Evolutionary conservation across 2,888 invertebrate genomes (phyloP).

Genomic region (Mythimna impura): DNA sequence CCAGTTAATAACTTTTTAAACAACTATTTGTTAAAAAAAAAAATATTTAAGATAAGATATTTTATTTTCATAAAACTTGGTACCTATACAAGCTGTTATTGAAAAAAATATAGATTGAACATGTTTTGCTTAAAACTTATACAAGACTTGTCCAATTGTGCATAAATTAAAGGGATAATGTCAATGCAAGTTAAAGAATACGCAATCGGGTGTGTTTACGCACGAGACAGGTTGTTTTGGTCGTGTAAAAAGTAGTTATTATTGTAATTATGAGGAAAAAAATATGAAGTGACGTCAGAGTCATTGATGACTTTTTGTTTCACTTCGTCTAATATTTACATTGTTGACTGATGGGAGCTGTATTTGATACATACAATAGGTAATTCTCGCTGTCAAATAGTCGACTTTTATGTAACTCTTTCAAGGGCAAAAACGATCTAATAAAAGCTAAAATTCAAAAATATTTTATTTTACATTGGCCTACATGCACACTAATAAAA

Average conservation of each 20-base stretch:
- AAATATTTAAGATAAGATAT: too few relatives aligned
- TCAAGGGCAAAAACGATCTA: too few relatives aligned
- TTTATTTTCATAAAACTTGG: too few relatives aligned
- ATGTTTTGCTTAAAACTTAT: too few relatives aligned
- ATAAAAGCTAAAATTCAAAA: too few relatives aligned
- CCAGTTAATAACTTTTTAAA: neutral
- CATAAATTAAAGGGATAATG: slow-evolving; percentile 31
- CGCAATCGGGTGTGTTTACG: slow-evolving; percentile 26
- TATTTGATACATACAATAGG: neutral
- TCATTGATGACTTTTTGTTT: slow-evolving; percentile 8
- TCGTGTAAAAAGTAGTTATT: slow-evolving; percentile 12
- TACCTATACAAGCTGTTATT: too few relatives aligned
- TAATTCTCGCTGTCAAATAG: too few relatives aligned
- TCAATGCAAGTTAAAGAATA: slow-evolving; percentile 5
- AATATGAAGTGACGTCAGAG: slow-evolving; percentile 36
- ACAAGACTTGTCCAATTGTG: neutral
- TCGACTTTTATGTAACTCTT: too few relatives aligned
- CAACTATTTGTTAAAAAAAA: neutral
- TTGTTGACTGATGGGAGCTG: neutral
- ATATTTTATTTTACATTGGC: too few relatives aligned
- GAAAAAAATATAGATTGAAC: too few relatives aligned
- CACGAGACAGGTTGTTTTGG: slow-evolving; percentile 32
- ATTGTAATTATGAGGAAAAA: slow-evolving; percentile 5
- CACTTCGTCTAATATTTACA: neutral
- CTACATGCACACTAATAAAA: too few relatives aligned